Conservation (phyloP, 2,888 invertebrate species). For the Gisinianus flammeolus region DNA sequence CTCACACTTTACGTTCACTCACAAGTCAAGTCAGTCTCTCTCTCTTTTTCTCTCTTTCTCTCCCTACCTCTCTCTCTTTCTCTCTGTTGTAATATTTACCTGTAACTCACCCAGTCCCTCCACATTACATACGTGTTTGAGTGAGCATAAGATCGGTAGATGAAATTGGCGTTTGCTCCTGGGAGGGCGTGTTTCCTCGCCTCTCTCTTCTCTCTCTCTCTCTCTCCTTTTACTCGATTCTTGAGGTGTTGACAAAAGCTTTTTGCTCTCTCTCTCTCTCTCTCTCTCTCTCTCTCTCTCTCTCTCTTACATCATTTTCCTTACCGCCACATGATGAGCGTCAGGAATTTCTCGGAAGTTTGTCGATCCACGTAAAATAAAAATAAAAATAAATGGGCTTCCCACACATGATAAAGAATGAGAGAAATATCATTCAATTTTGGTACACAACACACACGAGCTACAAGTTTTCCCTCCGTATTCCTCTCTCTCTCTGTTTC, state of each 20-base stretch:
- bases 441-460: not conserved
- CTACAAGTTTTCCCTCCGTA: not conserved
- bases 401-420: not conserved
- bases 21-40: not conserved
- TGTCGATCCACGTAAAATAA: too few species aligned
- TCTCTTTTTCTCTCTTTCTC: not conserved
- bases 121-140: not conserved
- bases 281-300: constrained; percentile 28
- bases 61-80: too few species aligned
- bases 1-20: constrained; percentile 39
- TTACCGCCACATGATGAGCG: not conserved
- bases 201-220: constrained; percentile 15
- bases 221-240: constrained; percentile 13
- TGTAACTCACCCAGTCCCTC: not conserved
- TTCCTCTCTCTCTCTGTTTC: not conserved
- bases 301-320: too few species aligned
- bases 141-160: not conserved
- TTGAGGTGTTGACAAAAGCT: constrained; percentile 45
- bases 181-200: constrained; percentile 41
- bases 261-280: constrained; percentile 21
- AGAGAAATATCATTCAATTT: not conserved
- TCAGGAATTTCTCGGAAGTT: constrained; percentile 47
- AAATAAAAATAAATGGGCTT: constrained; percentile 14
- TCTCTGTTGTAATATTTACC: too few species aligned
- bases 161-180: constrained; percentile 31